Evolutionary conservation across 2,888 invertebrate genomes (phyloP).

Genomic region (Tiliacea aurago): DNA sequence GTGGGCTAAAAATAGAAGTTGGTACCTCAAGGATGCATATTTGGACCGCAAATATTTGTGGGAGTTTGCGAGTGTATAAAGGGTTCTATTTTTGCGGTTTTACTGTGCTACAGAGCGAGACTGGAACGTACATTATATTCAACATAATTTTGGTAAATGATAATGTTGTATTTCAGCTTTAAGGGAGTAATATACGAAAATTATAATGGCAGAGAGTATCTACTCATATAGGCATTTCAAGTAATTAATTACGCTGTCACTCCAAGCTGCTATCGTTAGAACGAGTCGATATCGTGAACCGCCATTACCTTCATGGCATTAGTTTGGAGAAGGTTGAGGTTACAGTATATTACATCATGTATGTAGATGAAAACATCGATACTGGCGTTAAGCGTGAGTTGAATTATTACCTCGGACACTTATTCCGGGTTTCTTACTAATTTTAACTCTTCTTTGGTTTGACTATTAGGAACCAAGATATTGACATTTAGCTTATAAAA

Average conservation of each 20-base stretch:
- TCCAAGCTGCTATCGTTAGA: constrained; percentile 43
- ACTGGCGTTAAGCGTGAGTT: not conserved
- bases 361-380: not conserved
- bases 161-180: constrained; percentile 1
- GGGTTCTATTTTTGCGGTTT: constrained; percentile 33
- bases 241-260: constrained; percentile 51
- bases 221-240: constrained; percentile 5
- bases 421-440: not conserved
- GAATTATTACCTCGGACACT: too few relatives aligned
- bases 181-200: constrained; percentile 6
- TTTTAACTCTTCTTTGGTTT: not conserved
- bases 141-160: not conserved
- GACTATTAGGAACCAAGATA: not conserved
- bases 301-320: constrained; percentile 42
- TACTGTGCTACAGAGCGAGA: not conserved
- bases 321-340: constrained; percentile 19
- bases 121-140: constrained; percentile 3
- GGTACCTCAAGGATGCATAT: constrained; percentile 57
- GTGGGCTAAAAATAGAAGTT: constrained; percentile 59
- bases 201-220: not conserved
- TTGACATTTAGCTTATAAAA: not conserved
- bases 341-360: not conserved
- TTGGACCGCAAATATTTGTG: constrained; percentile 44
- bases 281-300: constrained; percentile 49
- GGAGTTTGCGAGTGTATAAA: constrained; percentile 28